Conservation (phyloP, 2,888 invertebrate species). For the Clepsis dumicolana region DNA sequence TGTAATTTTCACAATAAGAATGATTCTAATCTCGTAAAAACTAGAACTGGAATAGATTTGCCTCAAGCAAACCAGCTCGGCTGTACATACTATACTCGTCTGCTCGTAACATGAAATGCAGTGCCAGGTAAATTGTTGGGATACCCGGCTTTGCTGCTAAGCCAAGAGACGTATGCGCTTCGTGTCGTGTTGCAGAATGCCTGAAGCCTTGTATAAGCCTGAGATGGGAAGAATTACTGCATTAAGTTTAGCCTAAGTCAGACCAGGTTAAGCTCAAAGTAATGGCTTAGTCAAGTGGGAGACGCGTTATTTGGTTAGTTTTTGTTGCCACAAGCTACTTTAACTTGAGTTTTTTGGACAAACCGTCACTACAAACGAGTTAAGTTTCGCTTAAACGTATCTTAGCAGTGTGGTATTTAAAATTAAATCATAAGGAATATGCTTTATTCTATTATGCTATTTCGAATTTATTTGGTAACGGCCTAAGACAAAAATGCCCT, state of each 20-base stretch:
- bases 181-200: constrained; percentile 23
- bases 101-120: constrained; percentile 30
- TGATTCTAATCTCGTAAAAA: no score
- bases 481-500: no score
- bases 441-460: no score
- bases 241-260: constrained; percentile 6
- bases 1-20: no score
- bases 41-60: no score
- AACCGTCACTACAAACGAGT: neutral
- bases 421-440: no score
- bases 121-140: constrained; percentile 38
- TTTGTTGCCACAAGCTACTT: neutral
- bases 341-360: no score
- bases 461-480: no score
- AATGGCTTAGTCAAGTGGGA: neutral
- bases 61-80: constrained; percentile 7
- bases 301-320: neutral
- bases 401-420: no score
- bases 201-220: constrained; percentile 16
- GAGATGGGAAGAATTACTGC: constrained; percentile 20
- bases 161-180: constrained; percentile 26
- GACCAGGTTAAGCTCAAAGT: constrained; percentile 1
- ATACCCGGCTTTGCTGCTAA: constrained; percentile 37
- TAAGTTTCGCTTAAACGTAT: neutral
- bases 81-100: neutral